Percentiles rank a stretch among this genome's conserved stretches.
Evolutionary conservation across 1,140 invertebrate species (phyloP).

Genomic region (Cotesia typhae): DNA sequence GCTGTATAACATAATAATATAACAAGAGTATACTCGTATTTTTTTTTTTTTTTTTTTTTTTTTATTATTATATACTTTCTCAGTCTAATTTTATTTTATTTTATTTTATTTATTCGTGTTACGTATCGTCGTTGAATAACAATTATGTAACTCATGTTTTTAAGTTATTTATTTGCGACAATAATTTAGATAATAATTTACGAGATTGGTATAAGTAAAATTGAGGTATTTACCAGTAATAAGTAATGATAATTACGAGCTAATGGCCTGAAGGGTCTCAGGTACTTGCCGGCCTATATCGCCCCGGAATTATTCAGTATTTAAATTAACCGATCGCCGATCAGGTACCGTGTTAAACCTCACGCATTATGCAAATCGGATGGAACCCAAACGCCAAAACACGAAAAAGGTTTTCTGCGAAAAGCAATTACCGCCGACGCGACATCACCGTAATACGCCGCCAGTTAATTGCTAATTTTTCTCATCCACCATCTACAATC

Average conservation of each 20-base stretch:
- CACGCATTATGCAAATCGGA: slow-evolving; percentile 62
- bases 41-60: too few species aligned
- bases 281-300: slow-evolving; percentile 34
- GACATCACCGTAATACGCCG: slow-evolving; percentile 47
- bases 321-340: slow-evolving; percentile 63
- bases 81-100: too few species aligned
- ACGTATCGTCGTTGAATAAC: too few species aligned
- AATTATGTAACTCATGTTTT: too few species aligned
- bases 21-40: too few species aligned
- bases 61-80: too few species aligned
- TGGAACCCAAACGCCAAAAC: slow-evolving; percentile 44
- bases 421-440: slow-evolving; percentile 61
- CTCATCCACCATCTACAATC: slow-evolving; percentile 20
- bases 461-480: slow-evolving; percentile 31
- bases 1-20: not conserved
- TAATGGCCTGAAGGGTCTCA: slow-evolving; percentile 51
- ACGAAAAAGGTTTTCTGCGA: slow-evolving; percentile 61
- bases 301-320: slow-evolving; percentile 52
- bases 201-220: too few species aligned
- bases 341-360: slow-evolving; percentile 54
- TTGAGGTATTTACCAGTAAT: slow-evolving; percentile 52
- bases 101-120: too few species aligned
- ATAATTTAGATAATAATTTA: too few species aligned
- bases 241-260: slow-evolving; percentile 64
- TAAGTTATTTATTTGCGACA: too few species aligned